A percentile compares a stretch with the other conserved stretches of the same genome.
Conservation (phyloP, 1,140 invertebrate species). For the silkworm (Bombyx mori) region DNA sequence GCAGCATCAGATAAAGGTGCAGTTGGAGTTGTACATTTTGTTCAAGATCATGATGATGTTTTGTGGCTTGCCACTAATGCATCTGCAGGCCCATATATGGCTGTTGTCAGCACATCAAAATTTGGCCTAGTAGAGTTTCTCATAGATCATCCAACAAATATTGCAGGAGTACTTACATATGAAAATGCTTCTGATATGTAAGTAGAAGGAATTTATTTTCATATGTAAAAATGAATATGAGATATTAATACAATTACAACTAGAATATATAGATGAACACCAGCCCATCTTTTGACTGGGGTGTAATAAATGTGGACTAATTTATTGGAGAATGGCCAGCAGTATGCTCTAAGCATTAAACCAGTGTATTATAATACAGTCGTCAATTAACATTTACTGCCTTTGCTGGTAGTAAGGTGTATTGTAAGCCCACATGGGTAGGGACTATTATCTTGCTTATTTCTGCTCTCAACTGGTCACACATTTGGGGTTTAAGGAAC, state of each 20-base stretch:
- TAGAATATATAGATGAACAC: not conserved
- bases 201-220: constrained; percentile 7
- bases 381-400: too few relatives aligned
- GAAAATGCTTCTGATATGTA: constrained; percentile 61
- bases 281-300: not conserved
- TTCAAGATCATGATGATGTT: constrained; percentile 76
- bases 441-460: too few relatives aligned
- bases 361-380: not conserved
- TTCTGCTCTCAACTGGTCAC: too few relatives aligned
- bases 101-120: constrained; percentile 75
- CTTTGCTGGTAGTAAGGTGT: too few relatives aligned
- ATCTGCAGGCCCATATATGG: constrained; percentile 80
- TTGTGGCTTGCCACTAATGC: constrained; percentile 80
- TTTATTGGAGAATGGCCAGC: not conserved
- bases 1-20: constrained; percentile 75
- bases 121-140: constrained; percentile 73
- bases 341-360: not conserved
- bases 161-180: constrained; percentile 73
- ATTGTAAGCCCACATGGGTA: too few relatives aligned
- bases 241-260: not conserved
- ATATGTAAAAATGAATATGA: constrained; percentile 1
- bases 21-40: constrained; percentile 86
- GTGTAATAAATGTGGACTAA: too few relatives aligned
- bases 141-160: constrained; percentile 55
- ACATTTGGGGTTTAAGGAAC: too few relatives aligned